Evolutionary conservation across 2,888 invertebrate genomes (phyloP), one percentile per base, ranked within the genome.

Genomic region (Atethmia centrago): DNA sequence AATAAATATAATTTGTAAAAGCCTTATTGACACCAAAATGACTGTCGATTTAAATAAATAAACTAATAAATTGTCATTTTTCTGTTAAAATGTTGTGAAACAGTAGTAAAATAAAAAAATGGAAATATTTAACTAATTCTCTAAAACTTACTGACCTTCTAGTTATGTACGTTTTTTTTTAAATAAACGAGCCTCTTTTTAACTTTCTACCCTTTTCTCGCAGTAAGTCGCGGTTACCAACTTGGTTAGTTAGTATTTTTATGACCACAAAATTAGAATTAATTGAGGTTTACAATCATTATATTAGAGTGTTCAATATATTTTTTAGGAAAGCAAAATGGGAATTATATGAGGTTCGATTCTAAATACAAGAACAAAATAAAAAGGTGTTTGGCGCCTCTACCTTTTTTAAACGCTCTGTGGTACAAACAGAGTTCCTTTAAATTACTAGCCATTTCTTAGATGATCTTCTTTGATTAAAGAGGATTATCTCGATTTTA

Each of bases 361-460:
- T n/a, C n/a, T 45, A 9, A 45, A 45, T 16, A 5, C 9, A 28
- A 9, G 14, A 1, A 28, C 21, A n/a, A 64, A 51, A n/a, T 31
- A 51, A 64, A 63, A 45, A 21, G 8, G 14, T n/a, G 1, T 14
- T n/a, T 61, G 47, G 1, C 45, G 16, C 19, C 3, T 80, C 80
- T 74, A 8, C 19, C 0, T 36, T 14, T 45, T 58, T 9, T 19
- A 1, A 21, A 10, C 2, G 9, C 31, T 74, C 61, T 61, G 42
- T 65, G 59, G 49, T 9, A 65, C 45, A 79, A 61, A 63, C 53
- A 42, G 51, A 77, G 61, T 78, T 76, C 59, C 59, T 77, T 73
- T 64, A 84, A 85, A 84, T 79, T 21, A 74, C 75, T 74, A 70
- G 59, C 74, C 79, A 76, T 84, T 86, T 69, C 49, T 74, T 59